Evolutionary conservation across 2,888 invertebrate species (phyloP).

Genomic region (Metellina segmentata): DNA sequence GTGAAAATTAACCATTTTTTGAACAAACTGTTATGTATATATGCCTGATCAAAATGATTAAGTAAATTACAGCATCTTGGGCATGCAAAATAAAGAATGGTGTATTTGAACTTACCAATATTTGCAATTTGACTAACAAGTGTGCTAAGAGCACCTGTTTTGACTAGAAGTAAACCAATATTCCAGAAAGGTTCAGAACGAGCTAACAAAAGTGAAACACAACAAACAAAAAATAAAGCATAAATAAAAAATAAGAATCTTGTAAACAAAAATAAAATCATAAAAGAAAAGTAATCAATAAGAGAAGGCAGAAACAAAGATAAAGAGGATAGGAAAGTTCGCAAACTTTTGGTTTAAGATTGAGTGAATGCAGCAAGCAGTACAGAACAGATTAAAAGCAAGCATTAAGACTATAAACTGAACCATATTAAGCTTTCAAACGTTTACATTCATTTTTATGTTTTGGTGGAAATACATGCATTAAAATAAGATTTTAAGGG

Average conservation of each 20-base stretch:
- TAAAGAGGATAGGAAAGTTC: constrained; percentile 37
- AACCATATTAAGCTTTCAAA: too few species aligned
- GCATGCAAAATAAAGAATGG: constrained; percentile 8
- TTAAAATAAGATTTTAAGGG: too few species aligned
- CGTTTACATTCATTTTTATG: too few species aligned
- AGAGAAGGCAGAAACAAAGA: constrained; percentile 35
- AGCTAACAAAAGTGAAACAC: constrained; percentile 64
- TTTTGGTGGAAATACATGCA: too few species aligned
- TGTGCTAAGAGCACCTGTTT: constrained; percentile 77
- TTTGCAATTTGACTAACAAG: constrained; percentile 78
- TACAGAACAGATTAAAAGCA: background rate
- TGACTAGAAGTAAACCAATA: constrained; percentile 77
- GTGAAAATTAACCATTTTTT: too few species aligned
- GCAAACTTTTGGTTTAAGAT: background rate
- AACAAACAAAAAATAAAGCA: constrained; percentile 54
- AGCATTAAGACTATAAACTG: background rate
- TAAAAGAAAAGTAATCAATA: constrained; percentile 42
- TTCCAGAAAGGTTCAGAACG: constrained; percentile 72
- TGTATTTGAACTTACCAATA: constrained; percentile 77
- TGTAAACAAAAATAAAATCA: constrained; percentile 41
- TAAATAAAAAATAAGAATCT: constrained; percentile 30
- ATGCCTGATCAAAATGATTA: too few species aligned
- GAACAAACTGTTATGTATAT: too few species aligned
- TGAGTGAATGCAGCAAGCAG: background rate
- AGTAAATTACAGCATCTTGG: background rate